Evolutionary conservation across 2,113 vertebrate genomes (phyloP).

Genomic region (Uria aalge): DNA sequence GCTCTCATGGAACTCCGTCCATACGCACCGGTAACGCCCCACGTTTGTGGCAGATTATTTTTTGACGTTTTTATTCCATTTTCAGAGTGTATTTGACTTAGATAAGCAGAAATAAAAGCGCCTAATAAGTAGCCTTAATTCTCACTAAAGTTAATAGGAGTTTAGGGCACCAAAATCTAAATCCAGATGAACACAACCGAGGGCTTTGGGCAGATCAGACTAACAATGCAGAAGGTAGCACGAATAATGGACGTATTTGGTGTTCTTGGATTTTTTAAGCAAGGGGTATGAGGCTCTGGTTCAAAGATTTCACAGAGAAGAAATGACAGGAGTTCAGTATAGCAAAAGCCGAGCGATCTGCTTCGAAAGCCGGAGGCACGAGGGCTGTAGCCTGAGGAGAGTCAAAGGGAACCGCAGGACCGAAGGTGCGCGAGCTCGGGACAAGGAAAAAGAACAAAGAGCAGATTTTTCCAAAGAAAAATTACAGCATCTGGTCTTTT

Average conservation of each 20-base stretch:
- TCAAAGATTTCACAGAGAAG: background rate
- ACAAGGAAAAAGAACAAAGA: background rate
- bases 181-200: background rate
- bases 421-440: background rate
- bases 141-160: background rate
- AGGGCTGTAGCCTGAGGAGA: background rate
- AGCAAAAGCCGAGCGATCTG: background rate
- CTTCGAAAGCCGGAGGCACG: background rate
- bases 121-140: background rate
- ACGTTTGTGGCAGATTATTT: background rate
- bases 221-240: background rate
- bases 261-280: background rate
- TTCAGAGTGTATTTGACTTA: background rate
- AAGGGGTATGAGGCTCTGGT: rapidly evolving
- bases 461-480: background rate
- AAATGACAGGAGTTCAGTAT: background rate
- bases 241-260: background rate
- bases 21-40: background rate
- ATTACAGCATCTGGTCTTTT: background rate
- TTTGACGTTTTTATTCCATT: background rate
- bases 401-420: background rate
- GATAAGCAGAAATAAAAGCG: background rate
- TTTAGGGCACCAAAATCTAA: background rate
- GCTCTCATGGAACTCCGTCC: background rate
- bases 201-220: background rate